Conservation (phyloP, 1,140 invertebrate species). For the Ganaspis sp. region DNA sequence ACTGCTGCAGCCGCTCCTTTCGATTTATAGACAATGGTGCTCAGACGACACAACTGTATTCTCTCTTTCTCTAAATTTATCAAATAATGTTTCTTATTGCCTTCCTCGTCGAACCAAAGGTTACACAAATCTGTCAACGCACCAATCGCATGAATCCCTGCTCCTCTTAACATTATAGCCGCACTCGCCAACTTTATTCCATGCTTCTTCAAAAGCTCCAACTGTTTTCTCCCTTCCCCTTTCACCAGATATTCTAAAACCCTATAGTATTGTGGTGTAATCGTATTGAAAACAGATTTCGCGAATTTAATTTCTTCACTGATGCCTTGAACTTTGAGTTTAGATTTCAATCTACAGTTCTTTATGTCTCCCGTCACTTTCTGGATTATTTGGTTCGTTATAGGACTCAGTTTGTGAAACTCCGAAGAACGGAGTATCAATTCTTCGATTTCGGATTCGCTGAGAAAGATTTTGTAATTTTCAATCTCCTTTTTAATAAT, state of each 20-base stretch:
- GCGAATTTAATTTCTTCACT: neutral
- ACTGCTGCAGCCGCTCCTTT: neutral
- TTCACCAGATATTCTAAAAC: neutral
- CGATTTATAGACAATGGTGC: neutral
- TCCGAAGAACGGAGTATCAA: neutral
- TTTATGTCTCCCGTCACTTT: neutral
- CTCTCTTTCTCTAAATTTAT: neutral
- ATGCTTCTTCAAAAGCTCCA: neutral
- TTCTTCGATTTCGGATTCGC: neutral
- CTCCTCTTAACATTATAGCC: neutral
- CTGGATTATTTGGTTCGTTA: neutral
- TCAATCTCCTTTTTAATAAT: neutral
- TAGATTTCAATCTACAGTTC: neutral
- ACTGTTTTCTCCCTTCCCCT: neutral
- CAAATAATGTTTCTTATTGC: neutral
- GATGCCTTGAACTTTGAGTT: neutral
- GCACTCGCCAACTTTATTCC: neutral
- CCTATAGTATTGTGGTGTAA: neutral
- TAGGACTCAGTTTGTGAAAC: neutral
- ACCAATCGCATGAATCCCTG: neutral
- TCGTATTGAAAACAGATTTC: neutral
- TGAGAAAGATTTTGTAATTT: neutral
- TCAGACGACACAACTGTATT: neutral
- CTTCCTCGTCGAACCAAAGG: neutral
- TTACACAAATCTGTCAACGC: neutral